phyloP scores from a whole-genome alignment of 2,113 vertebrate species.

The Oreocharis arfaki region DNA sequence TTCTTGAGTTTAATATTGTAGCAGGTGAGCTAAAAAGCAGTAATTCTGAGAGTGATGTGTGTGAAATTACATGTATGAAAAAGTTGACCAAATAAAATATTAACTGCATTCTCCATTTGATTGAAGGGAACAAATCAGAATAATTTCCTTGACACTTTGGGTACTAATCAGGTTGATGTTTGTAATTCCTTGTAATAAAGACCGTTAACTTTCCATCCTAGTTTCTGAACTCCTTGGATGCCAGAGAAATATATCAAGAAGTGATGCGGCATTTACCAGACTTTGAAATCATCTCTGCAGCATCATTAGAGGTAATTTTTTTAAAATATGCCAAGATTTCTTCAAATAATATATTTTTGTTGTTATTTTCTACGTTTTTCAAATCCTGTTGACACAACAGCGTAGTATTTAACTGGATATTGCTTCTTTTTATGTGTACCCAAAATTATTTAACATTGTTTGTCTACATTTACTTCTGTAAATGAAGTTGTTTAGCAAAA shows the following conservation, averaged over 20 bases:
- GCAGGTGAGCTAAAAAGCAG: neutral
- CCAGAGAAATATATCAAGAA: conserved; percentile 89
- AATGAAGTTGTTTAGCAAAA: neutral
- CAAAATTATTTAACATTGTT: neutral
- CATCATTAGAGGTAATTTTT: conserved; percentile 81
- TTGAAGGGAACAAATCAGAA: neutral
- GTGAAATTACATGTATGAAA: neutral
- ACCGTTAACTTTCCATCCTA: conserved; percentile 57
- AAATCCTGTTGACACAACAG: neutral
- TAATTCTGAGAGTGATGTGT: neutral
- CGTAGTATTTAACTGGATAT: neutral
- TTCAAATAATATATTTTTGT: neutral
- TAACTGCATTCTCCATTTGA: neutral
- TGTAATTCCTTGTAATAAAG: neutral
- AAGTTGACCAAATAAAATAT: neutral
- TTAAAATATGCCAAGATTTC: neutral
- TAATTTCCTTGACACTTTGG: neutral
- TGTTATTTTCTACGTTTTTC: neutral
- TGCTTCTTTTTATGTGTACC: neutral
- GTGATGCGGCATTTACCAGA: conserved; percentile 87
- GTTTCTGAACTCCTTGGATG: conserved; percentile 90
- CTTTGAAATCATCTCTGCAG: conserved; percentile 80
- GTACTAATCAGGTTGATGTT: neutral
- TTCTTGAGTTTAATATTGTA: neutral
- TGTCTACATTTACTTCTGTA: neutral